phyloP scores from a whole-genome alignment of 2,113 vertebrate genomes.

The Corythaeola cristata region DNA sequence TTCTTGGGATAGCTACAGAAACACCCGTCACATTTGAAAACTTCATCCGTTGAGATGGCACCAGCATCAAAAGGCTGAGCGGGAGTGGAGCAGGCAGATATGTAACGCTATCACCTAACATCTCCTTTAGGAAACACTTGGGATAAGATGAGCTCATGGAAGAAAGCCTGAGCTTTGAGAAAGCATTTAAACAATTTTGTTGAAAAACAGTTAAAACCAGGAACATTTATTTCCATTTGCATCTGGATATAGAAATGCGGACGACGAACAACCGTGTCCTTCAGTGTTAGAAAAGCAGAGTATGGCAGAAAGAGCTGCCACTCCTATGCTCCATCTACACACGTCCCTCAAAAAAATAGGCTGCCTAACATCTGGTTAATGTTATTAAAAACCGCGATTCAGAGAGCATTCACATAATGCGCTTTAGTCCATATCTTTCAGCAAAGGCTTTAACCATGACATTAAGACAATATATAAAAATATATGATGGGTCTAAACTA shows the following conservation, averaged over 20 bases:
- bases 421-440: neutral
- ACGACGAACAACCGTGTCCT: neutral
- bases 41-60: neutral
- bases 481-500: neutral
- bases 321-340: neutral
- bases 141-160: neutral
- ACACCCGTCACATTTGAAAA: accelerated
- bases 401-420: neutral
- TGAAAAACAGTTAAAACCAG: neutral
- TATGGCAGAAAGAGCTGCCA: neutral
- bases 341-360: accelerated
- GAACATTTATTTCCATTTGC: neutral
- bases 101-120: accelerated
- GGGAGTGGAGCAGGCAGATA: neutral
- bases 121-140: neutral
- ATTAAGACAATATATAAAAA: neutral
- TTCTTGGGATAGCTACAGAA: neutral
- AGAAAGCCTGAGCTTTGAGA: neutral
- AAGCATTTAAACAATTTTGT: neutral
- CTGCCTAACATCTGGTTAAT: neutral
- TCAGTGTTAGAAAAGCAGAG: neutral
- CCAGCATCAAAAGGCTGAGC: neutral
- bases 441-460: neutral
- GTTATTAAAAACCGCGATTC: neutral
- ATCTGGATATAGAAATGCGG: neutral